A percentile compares a stretch with the other conserved stretches of the same genome.
These are phyloP conservation scores for Pelodiscus sinensis DNA, from an alignment of 2,113 vertebrate species.

Conservation along the genomic window DNA sequence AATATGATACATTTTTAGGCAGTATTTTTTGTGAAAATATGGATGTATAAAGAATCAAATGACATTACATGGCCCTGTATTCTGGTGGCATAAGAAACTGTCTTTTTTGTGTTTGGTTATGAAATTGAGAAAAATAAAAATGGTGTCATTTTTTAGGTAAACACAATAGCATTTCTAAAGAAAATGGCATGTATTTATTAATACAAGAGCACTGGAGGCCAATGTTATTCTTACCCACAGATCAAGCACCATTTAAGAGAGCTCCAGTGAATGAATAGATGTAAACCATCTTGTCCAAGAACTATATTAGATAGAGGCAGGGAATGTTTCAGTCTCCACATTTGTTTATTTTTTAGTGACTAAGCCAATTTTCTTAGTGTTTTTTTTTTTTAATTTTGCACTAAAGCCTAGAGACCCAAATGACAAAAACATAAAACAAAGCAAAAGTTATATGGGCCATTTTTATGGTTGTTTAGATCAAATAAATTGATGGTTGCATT, in stretches of 20 bases:
- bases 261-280: not conserved
- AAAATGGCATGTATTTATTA: not conserved
- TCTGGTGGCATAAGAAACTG: conserved; percentile 44
- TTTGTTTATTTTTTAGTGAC: conserved; percentile 19
- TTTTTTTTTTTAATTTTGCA: conserved; percentile 62
- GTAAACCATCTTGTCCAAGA: conserved; percentile 41
- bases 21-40: conserved; percentile 45
- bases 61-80: conserved; percentile 20
- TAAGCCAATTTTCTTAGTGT: conserved; percentile 40
- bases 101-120: conserved; percentile 49
- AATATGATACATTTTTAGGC: conserved; percentile 58
- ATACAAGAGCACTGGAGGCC: conserved; percentile 22
- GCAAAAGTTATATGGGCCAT: not conserved
- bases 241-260: conserved; percentile 23
- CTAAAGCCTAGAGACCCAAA: conserved; percentile 67
- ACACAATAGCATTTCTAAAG: not conserved
- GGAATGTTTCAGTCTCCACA: conserved; percentile 53
- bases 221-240: not conserved
- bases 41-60: conserved; percentile 15
- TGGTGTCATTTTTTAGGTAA: conserved; percentile 28
- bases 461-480: conserved; percentile 51
- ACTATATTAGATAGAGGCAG: conserved; percentile 53
- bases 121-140: conserved; percentile 51
- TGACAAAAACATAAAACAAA: conserved; percentile 49
- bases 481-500: conserved; percentile 53